Conservation (phyloP, 1,140 invertebrate species). For the Patella vulgata region DNA sequence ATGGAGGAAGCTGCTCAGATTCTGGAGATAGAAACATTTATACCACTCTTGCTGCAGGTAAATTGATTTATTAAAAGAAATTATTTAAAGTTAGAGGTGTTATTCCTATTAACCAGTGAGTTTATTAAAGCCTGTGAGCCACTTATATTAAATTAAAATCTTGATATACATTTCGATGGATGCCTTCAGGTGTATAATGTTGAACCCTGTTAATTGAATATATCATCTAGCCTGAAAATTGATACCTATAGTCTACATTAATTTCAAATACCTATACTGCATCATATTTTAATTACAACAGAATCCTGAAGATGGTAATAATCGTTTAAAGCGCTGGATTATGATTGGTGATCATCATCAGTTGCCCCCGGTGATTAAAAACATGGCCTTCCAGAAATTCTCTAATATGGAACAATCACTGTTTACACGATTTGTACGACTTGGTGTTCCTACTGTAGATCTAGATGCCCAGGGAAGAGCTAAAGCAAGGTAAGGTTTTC, state of each 20-base stretch:
- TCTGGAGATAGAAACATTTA: slow-evolving; percentile 99
- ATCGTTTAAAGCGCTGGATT: slow-evolving; percentile 98
- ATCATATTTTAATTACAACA: slow-evolving; percentile 37
- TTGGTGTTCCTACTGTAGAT: slow-evolving; percentile 96
- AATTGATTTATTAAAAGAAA: slow-evolving; percentile 3
- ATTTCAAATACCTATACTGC: too few species aligned
- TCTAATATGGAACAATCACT: slow-evolving; percentile 99
- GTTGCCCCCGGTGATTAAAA: slow-evolving; percentile 98
- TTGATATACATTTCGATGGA: not conserved
- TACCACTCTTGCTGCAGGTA: slow-evolving; percentile 91
- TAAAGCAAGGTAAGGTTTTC: slow-evolving; percentile 75
- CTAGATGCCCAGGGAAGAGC: slow-evolving; percentile 97
- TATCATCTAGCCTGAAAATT: too few species aligned
- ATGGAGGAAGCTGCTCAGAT: slow-evolving; percentile 99
- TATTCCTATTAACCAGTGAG: too few species aligned
- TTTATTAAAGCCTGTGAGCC: too few species aligned
- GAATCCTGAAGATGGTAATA: slow-evolving; percentile 95
- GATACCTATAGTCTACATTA: too few species aligned
- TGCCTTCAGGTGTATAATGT: too few species aligned
- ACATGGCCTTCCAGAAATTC: slow-evolving; percentile 99
- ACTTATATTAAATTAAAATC: not conserved
- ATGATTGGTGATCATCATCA: slow-evolving; percentile 99
- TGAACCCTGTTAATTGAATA: too few species aligned
- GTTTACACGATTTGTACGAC: slow-evolving; percentile 93
- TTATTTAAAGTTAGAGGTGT: not conserved